phyloP scores from a whole-genome alignment of 1,140 invertebrate genomes.

The Meteorus sp. region DNA sequence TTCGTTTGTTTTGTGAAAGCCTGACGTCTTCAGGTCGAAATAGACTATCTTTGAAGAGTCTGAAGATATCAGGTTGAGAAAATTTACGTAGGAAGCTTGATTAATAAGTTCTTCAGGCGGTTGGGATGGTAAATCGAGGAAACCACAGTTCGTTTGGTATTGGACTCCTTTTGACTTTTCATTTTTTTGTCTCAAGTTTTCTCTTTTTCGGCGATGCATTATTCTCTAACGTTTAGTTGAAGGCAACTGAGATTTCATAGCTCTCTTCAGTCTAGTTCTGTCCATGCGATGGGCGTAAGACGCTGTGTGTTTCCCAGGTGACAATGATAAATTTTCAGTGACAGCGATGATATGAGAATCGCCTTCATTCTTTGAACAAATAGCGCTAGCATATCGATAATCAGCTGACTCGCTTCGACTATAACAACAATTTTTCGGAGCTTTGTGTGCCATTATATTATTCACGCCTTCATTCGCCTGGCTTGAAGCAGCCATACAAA shows the following conservation, averaged over 20 bases:
- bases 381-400: conserved; percentile 30
- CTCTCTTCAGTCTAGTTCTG: conserved; percentile 19
- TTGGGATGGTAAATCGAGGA: not conserved
- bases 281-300: not conserved
- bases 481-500: conserved; percentile 22
- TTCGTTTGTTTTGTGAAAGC: conserved; percentile 19
- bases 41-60: conserved; percentile 16
- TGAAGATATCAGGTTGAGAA: not conserved
- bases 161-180: not conserved
- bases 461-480: conserved; percentile 33
- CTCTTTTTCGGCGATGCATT: not conserved
- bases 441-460: conserved; percentile 26
- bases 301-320: conserved; percentile 13
- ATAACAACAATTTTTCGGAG: conserved; percentile 29
- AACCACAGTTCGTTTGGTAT: conserved; percentile 10
- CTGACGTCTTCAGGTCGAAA: conserved; percentile 31
- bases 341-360: conserved; percentile 1
- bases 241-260: not conserved
- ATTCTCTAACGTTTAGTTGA: conserved; percentile 7
- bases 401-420: conserved; percentile 28
- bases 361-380: conserved; percentile 23
- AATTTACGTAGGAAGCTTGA: not conserved
- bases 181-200: conserved; percentile 8
- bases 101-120: not conserved
- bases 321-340: conserved; percentile 7